Conservation (phyloP, 1,140 invertebrate species). For the Sycophila sp. region DNA sequence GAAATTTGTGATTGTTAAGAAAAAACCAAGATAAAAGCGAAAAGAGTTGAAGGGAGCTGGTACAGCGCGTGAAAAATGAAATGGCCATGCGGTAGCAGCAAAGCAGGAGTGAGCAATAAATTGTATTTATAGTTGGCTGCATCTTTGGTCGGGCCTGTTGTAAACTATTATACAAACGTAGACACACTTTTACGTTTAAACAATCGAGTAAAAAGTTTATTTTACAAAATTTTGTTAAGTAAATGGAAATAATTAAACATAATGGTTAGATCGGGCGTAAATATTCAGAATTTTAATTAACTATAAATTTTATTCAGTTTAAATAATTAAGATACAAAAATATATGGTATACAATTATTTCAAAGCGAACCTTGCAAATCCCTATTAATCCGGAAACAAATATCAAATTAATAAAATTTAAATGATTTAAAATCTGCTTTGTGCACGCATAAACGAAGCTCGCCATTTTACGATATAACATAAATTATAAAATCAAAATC, state of each 20-base stretch:
- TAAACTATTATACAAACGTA: too few species aligned
- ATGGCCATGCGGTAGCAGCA: conserved; percentile 7
- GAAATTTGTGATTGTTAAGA: background rate
- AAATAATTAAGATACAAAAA: too few species aligned
- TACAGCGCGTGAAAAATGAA: too few species aligned
- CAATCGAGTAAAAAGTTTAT: background rate
- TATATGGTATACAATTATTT: too few species aligned
- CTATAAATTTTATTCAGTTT: too few species aligned
- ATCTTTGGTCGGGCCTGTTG: background rate
- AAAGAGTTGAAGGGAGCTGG: background rate
- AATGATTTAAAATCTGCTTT: background rate
- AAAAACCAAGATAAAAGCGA: conserved; percentile 3
- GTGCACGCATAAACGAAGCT: background rate
- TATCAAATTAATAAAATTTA: too few species aligned
- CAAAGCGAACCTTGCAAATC: too few species aligned
- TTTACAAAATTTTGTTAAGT: too few species aligned
- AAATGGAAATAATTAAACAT: too few species aligned
- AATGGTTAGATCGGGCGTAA: too few species aligned
- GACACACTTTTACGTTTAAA: background rate
- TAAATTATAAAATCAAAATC: conserved; percentile 13
- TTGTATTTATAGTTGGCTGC: conserved; percentile 37
- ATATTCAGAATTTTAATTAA: too few species aligned
- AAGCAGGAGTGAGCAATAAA: conserved; percentile 35
- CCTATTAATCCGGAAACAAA: too few species aligned
- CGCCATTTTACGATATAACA: background rate